phyloP scores from a whole-genome alignment of 2,888 invertebrate species.

The Coelinius sp. region DNA sequence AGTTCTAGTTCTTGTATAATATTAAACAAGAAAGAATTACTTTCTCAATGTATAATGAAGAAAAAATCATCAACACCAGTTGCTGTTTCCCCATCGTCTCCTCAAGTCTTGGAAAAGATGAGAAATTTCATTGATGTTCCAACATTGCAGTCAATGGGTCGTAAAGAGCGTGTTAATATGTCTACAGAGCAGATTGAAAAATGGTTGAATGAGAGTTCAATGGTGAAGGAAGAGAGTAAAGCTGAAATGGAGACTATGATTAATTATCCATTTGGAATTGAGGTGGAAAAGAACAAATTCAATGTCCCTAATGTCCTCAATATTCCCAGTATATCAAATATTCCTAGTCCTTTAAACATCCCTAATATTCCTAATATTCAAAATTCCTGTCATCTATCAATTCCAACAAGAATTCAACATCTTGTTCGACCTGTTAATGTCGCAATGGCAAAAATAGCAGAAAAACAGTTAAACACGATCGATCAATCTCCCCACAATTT shows the following conservation, averaged over 20 bases:
- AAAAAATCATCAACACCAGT: not conserved
- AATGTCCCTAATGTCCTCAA: slow-evolving; percentile 38
- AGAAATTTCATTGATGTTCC: slow-evolving; percentile 59
- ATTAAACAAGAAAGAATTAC: no score
- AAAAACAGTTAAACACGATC: slow-evolving; percentile 43
- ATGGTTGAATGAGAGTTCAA: slow-evolving; percentile 75
- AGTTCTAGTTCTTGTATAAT: no score
- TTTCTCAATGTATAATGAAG: not conserved
- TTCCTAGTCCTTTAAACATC: no score
- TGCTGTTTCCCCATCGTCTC: no score
- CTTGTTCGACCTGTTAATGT: slow-evolving; percentile 68
- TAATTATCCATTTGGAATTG: slow-evolving; percentile 56
- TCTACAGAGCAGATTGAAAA: slow-evolving; percentile 80
- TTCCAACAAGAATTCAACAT: slow-evolving; percentile 67
- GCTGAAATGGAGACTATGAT: slow-evolving; percentile 62
- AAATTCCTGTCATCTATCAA: slow-evolving; percentile 62
- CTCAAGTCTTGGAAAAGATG: not conserved
- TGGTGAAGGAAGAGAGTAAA: slow-evolving; percentile 70
- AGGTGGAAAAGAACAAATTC: slow-evolving; percentile 46
- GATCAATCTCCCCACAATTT: slow-evolving; percentile 36
- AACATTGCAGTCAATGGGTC: slow-evolving; percentile 64
- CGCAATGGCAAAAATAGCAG: slow-evolving; percentile 62
- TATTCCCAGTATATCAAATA: not conserved
- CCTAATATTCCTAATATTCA: slow-evolving; percentile 40
- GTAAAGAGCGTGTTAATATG: slow-evolving; percentile 79